Evolutionary conservation across 2,797 vertebrate genomes (phyloP).

Genomic region (Helarctos malayanus): DNA sequence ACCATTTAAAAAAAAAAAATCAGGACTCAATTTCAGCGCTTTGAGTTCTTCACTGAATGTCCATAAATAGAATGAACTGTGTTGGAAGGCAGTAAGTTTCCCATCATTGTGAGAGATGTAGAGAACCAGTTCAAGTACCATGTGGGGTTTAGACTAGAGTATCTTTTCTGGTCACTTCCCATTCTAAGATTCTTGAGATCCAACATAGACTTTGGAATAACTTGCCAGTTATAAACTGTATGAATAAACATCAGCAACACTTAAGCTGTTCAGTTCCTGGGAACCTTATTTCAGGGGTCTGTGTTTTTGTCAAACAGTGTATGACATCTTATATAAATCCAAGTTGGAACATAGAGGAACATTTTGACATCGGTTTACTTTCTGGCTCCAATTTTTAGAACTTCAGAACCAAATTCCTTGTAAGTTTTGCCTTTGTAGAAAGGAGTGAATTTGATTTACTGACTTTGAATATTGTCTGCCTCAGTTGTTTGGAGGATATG

Average conservation of each 20-base stretch:
- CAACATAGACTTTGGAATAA: background rate
- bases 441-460: background rate
- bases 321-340: background rate
- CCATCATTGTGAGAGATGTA: background rate
- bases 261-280: background rate
- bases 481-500: background rate
- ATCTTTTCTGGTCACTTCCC: background rate
- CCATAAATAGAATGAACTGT: background rate
- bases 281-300: background rate
- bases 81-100: background rate
- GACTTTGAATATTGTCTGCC: background rate
- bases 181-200: background rate
- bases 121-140: background rate
- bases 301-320: background rate
- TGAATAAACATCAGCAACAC: background rate
- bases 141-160: background rate
- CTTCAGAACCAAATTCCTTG: background rate
- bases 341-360: background rate
- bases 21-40: background rate
- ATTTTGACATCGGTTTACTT: background rate
- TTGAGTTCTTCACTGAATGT: background rate
- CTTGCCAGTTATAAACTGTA: background rate
- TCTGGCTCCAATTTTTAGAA: background rate
- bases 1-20: background rate
- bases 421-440: background rate